Percentiles rank a stretch among this genome's conserved stretches.
Evolutionary conservation across 2,888 invertebrate genomes (phyloP).

Genomic region (Orthonychiurus folsomi): DNA sequence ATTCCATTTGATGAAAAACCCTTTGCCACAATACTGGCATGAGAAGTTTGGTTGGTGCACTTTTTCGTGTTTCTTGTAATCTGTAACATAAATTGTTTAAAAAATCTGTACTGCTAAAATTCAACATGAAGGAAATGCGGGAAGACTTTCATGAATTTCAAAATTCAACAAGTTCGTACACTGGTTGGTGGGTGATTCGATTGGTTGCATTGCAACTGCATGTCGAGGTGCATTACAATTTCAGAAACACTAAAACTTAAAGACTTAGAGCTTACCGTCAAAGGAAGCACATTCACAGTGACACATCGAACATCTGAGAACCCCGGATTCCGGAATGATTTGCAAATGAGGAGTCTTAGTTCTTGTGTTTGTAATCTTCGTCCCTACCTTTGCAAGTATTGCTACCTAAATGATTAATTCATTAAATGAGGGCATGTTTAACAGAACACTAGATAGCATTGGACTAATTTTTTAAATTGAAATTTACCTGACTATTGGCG

Average conservation of each 20-base stretch:
- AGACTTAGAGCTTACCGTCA: too few relatives aligned
- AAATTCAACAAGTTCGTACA: too few relatives aligned
- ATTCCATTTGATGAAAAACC: slow-evolving; percentile 41
- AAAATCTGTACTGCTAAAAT: too few relatives aligned
- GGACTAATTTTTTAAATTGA: not conserved
- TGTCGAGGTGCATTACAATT: too few relatives aligned
- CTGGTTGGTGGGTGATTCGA: too few relatives aligned
- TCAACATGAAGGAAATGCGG: too few relatives aligned
- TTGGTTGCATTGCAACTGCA: too few relatives aligned
- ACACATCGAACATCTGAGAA: slow-evolving; percentile 39
- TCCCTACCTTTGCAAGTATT: slow-evolving; percentile 38
- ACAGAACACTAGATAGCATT: not conserved
- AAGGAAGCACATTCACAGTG: slow-evolving; percentile 39
- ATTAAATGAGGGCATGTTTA: too few relatives aligned
- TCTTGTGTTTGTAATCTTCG: slow-evolving; percentile 40
- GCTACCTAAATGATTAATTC: too few relatives aligned
- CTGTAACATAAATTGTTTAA: too few relatives aligned
- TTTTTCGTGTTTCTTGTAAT: slow-evolving; percentile 41
- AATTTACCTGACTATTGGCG: slow-evolving; percentile 19
- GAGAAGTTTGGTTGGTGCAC: slow-evolving; percentile 40
- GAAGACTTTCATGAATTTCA: too few relatives aligned
- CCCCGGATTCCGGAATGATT: slow-evolving; percentile 39
- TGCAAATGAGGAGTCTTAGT: slow-evolving; percentile 40
- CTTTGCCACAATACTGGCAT: slow-evolving; percentile 40
- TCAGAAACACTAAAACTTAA: too few relatives aligned